Base-by-base conservation (phyloP, 1,140 invertebrate species). In the Akabosia matsudoensis region DNA sequence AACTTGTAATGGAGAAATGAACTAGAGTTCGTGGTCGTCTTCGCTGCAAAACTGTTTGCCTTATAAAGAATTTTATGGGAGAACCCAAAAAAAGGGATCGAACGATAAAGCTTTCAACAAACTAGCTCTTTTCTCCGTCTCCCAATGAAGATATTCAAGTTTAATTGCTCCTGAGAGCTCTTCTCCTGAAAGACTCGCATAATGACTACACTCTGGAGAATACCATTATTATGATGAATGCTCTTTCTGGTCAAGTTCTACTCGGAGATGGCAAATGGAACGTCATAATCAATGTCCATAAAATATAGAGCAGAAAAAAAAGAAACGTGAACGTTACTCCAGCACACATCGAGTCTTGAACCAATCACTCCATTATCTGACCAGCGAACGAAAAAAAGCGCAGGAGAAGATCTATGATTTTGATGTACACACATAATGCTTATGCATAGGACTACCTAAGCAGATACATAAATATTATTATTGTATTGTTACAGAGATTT, bases 131-230 rank as follows among this genome's bases (percentile, higher is more conserved):
- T n/a, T 61, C 24, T 61, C 24, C 24, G 13, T 3, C 30, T 30
- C n/a, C n/a, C 61, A 67, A 67, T 67, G 61, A 67, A 67, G 61
- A 67, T 67, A 30, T 67, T 67, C 61, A 67, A 31, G 26, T 67
- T 67, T 67, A 67, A 67, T 67, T 67, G 61, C 61, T 31, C 22
- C 26, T 67, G 61, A 67, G 61, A 67, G 61, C 61, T 67, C 61
- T 67, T 67, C 54, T 10, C 54, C 22, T 3, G 10, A 10, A 3
- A 56, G 37, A 45, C 7, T 10, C 54, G 54, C 22, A 56, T 56
- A 56, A 56, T 56, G 24, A n/a, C 14, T 56, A 22, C 14, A 56
- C n/a, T 4, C 37, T 45, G 37, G 7, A 45, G 18, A 7, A 18
- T 45, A 45, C 37, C 18, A 45, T 10, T 45, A 45, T 45, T 45